A percentile compares a stretch with the other conserved stretches of the same genome.
Conservation (phyloP, 2,888 invertebrate genomes). For the Nebria salina region DNA sequence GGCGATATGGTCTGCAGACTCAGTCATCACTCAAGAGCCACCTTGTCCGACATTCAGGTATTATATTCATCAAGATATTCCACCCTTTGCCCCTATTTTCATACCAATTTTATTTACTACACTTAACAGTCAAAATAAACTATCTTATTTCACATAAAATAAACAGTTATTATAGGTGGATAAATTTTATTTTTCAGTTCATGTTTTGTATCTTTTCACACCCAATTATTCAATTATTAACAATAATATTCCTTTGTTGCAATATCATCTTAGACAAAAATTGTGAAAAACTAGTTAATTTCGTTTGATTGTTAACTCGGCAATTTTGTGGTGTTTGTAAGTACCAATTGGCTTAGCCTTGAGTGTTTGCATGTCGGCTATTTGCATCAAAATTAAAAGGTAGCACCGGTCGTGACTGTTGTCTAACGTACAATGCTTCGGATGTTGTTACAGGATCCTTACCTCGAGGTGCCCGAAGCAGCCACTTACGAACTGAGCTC, state of each 20-base stretch:
- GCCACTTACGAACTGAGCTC: constrained; percentile 92
- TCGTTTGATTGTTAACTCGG: background rate
- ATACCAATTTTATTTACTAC: no score
- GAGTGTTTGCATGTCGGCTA: constrained; percentile 10
- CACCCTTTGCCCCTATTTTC: background rate
- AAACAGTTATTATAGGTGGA: no score
- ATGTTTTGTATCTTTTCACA: no score
- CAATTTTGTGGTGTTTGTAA: background rate
- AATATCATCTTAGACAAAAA: background rate
- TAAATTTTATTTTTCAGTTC: no score
- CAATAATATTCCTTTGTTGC: no score
- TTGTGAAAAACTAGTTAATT: background rate
- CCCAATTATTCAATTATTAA: no score
- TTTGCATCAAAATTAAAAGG: constrained; percentile 18
- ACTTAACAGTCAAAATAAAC: no score
- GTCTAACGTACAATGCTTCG: background rate
- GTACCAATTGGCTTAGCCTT: constrained; percentile 6
- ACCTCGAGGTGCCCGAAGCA: constrained; percentile 89
- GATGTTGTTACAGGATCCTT: constrained; percentile 74
- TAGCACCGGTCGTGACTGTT: constrained; percentile 1
- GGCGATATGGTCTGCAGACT: constrained; percentile 93
- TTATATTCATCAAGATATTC: constrained; percentile 47
- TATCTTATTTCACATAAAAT: no score
- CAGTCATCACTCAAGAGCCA: constrained; percentile 90
- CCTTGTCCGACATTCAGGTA: constrained; percentile 87